phyloP scores from a whole-genome alignment of 2,888 invertebrate genomes.

The Ochropleura leucogaster region DNA sequence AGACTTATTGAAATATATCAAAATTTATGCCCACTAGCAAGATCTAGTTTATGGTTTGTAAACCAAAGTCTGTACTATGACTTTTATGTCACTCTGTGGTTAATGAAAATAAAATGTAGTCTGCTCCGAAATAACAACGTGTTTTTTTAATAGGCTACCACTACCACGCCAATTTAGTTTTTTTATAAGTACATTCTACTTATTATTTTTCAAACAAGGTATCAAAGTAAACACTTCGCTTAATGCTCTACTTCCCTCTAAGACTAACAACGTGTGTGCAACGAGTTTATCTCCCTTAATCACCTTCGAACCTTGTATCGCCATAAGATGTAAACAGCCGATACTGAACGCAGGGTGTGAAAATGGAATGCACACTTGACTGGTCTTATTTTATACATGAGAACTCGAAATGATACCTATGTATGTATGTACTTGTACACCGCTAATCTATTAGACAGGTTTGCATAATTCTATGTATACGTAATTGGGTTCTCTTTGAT shows the following conservation, averaged over 20 bases:
- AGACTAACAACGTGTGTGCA: slow-evolving; percentile 41
- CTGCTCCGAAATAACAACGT: too few relatives aligned
- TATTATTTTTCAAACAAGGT: slow-evolving; percentile 33
- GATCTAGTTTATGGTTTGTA: too few relatives aligned
- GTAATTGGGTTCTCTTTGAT: slow-evolving; percentile 12
- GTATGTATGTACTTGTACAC: slow-evolving; percentile 2
- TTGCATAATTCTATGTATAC: slow-evolving; percentile 24
- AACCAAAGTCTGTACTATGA: too few relatives aligned
- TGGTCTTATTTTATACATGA: slow-evolving; percentile 37
- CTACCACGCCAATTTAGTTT: too few relatives aligned
- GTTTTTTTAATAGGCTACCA: too few relatives aligned
- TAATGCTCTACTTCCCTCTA: slow-evolving; percentile 34
- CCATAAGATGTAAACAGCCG: slow-evolving; percentile 40
- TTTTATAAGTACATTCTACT: not conserved
- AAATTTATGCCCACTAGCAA: too few relatives aligned
- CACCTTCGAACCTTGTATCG: slow-evolving; percentile 40
- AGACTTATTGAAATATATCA: too few relatives aligned
- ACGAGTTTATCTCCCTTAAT: slow-evolving; percentile 50
- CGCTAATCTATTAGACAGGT: slow-evolving; percentile 44
- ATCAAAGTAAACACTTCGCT: slow-evolving; percentile 45
- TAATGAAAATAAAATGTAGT: too few relatives aligned
- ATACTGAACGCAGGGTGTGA: slow-evolving; percentile 33
- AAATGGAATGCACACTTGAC: slow-evolving; percentile 36
- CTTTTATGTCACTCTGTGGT: too few relatives aligned
- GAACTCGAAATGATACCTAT: slow-evolving; percentile 12